These are phyloP conservation scores for Macroramphosus scolopax DNA, from an alignment of 2,797 vertebrate genomes.

Conservation along the genomic window DNA sequence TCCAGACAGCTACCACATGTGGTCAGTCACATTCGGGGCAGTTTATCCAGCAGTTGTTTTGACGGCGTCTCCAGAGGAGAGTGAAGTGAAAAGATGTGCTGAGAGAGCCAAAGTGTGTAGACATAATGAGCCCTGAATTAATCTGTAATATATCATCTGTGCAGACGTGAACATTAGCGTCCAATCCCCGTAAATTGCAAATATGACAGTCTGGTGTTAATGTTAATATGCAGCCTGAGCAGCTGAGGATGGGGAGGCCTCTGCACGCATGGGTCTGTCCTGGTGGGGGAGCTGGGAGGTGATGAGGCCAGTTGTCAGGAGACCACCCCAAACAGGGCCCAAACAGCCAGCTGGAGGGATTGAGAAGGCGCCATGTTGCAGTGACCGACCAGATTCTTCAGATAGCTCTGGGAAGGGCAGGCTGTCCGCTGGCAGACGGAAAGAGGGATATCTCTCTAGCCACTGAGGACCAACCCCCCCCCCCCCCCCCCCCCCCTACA, in stretches of 20 bases:
- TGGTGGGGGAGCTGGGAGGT: slow-evolving; percentile 45
- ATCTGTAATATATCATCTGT: slow-evolving; percentile 32
- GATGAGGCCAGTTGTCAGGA: slow-evolving; percentile 77
- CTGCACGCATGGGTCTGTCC: slow-evolving; percentile 23
- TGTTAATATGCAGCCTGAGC: slow-evolving; percentile 32
- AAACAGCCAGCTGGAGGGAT: slow-evolving; percentile 79
- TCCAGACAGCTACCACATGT: slow-evolving; percentile 62
- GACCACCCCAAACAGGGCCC: slow-evolving; percentile 75
- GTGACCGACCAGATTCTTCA: slow-evolving; percentile 78
- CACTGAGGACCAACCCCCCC: slow-evolving; percentile 23
- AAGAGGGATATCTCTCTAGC: too few species aligned
- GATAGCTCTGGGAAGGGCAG: slow-evolving; percentile 74
- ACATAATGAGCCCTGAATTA: slow-evolving; percentile 24
- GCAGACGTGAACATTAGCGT: slow-evolving; percentile 54
- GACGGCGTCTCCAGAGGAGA: slow-evolving; percentile 43
- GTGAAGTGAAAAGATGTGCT: slow-evolving; percentile 35
- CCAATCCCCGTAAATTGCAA: slow-evolving; percentile 45
- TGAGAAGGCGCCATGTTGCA: slow-evolving; percentile 72
- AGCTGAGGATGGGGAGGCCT: slow-evolving; percentile 37
- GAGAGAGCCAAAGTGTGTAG: slow-evolving; percentile 36
- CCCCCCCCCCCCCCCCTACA: slow-evolving; percentile 23
- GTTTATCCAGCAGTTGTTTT: slow-evolving; percentile 49
- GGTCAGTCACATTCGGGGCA: slow-evolving; percentile 42
- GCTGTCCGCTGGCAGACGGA: slow-evolving; percentile 66
- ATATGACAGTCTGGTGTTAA: slow-evolving; percentile 65